Conservation (phyloP, 2,888 invertebrate species). For the Leptopilina drosophilae region DNA sequence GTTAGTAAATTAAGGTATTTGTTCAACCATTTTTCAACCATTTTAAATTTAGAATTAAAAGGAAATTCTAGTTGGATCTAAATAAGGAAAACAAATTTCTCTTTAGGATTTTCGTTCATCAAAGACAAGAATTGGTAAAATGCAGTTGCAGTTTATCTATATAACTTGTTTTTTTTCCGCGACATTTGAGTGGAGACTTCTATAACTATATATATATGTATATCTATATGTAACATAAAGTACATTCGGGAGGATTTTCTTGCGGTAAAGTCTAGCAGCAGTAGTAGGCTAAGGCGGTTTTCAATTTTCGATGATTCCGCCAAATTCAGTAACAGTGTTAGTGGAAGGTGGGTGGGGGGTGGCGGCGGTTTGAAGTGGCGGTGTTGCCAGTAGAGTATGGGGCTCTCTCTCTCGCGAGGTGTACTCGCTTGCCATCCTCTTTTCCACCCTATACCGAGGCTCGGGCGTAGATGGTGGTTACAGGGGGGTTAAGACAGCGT, state of each 20-base stretch:
- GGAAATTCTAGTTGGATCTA: too few relatives aligned
- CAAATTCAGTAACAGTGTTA: constrained; percentile 74
- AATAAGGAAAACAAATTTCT: too few relatives aligned
- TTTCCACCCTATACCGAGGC: constrained; percentile 56
- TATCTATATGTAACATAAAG: constrained; percentile 10
- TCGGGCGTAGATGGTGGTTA: constrained; percentile 61
- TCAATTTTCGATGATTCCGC: constrained; percentile 77
- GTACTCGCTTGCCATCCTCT: constrained; percentile 60
- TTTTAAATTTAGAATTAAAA: too few relatives aligned
- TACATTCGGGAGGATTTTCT: constrained; percentile 29
- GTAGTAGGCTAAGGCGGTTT: constrained; percentile 65
- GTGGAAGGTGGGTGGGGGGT: constrained; percentile 55
- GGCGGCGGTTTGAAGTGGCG: constrained; percentile 42
- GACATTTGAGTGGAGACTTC: not conserved
- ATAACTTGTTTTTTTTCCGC: not conserved
- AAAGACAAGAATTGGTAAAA: not conserved
- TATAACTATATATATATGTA: too few relatives aligned
- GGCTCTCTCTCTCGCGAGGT: constrained; percentile 32
- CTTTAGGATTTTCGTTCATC: constrained; percentile 35
- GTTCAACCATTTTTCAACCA: too few relatives aligned
- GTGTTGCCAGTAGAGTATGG: constrained; percentile 50
- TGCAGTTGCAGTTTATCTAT: not conserved
- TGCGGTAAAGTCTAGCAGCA: constrained; percentile 41
- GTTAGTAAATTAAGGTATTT: too few relatives aligned
- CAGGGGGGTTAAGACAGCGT: constrained; percentile 76